Evolutionary conservation across 2,888 invertebrate genomes (phyloP).

Genomic region (Caenorhabditis sp.): DNA sequence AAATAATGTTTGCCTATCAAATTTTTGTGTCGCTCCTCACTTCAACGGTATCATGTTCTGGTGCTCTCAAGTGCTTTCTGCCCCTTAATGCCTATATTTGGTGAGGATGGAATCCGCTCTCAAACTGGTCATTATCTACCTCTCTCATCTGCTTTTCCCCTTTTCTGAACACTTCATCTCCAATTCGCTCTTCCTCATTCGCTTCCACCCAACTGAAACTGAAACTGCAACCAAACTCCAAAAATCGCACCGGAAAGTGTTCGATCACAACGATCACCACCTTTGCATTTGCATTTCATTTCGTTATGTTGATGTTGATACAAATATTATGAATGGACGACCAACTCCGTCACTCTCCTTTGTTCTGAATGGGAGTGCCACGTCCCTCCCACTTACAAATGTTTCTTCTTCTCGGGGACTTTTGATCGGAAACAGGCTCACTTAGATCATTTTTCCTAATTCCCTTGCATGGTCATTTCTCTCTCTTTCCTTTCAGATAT

Average conservation of each 20-base stretch:
- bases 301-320: neutral
- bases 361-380: conserved; percentile 10
- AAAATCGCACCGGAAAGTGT: conserved; percentile 1
- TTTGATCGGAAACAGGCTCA: conserved; percentile 16
- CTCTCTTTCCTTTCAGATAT: conserved; percentile 4
- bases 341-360: conserved; percentile 15
- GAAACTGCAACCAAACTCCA: neutral
- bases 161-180: neutral
- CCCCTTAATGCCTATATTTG: conserved; percentile 28
- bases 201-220: neutral
- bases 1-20: conserved; percentile 27
- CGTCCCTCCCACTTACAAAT: too few relatives aligned
- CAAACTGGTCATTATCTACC: conserved; percentile 33
- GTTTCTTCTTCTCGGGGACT: conserved; percentile 2
- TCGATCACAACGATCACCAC: neutral
- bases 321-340: neutral
- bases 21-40: conserved; percentile 7
- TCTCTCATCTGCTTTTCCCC: conserved; percentile 10
- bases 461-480: neutral
- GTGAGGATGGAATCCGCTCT: neutral
- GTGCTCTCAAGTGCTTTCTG: conserved; percentile 30
- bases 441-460: too few relatives aligned
- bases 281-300: neutral
- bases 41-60: conserved; percentile 17
- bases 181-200: neutral